Evolutionary conservation across 1,140 invertebrate species (phyloP).

Genomic region (Sarcophaga peregrina): DNA sequence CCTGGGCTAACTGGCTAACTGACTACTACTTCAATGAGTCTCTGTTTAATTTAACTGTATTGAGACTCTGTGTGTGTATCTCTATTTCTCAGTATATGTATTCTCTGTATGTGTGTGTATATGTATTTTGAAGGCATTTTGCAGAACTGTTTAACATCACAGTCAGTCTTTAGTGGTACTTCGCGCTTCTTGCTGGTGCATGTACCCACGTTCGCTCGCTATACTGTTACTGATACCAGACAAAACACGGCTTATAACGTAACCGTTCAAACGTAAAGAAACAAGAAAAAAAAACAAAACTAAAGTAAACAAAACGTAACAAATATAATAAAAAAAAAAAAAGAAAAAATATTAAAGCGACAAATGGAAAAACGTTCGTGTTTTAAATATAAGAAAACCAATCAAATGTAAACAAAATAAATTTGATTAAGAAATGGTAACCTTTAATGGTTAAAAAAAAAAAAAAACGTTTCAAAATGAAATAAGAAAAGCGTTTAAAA

Average conservation of each 20-base stretch:
- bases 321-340: neutral
- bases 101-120: slow-evolving; percentile 32
- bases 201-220: slow-evolving; percentile 57
- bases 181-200: slow-evolving; percentile 65
- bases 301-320: neutral
- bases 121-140: slow-evolving; percentile 53
- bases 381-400: too few species aligned
- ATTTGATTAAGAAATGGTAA: too few species aligned
- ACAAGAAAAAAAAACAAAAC: too few species aligned
- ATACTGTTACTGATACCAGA: too few species aligned
- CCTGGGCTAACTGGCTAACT: too few species aligned
- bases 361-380: too few species aligned
- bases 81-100: neutral
- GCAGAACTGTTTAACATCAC: slow-evolving; percentile 64
- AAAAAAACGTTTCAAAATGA: neutral
- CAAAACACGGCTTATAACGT: too few species aligned
- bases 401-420: too few species aligned
- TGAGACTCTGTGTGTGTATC: neutral
- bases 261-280: too few species aligned
- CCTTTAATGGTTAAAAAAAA: neutral
- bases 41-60: neutral
- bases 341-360: neutral
- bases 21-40: too few species aligned
- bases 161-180: slow-evolving; percentile 66
- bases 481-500: neutral